Evolutionary conservation across 1,140 invertebrate species (phyloP), one percentile per base, ranked within the genome.

Genomic region (Drosophila truncata): DNA sequence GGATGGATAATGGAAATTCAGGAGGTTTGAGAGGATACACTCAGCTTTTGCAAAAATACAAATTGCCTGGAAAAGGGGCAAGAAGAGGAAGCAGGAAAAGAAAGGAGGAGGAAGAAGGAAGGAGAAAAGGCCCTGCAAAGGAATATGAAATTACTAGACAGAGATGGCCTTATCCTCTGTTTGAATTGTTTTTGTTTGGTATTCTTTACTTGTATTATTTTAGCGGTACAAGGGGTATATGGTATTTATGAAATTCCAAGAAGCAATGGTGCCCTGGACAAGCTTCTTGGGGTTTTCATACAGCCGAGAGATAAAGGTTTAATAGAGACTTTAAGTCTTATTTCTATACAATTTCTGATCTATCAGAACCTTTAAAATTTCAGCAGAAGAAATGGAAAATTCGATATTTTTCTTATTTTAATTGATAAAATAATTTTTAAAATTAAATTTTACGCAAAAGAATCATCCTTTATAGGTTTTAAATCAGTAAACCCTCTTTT

Each of bases 11-110:
- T 44, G 60, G 27, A 64, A 67, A 65, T 25, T 13, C 44, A 18
- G 33, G 23, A 62, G 39, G 63, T 52, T 54, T 25, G 35, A 63
- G 35, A 63, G 31, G 37, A 70, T 31, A 35, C 46, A 44, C 66
- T 70, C 37, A 39, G 27, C 20, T 55, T 57, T 69, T 70, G 69
- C 64, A 47, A 85, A 80, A 33, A 33, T 84, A 66, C 66, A 81
- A 85, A 85, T 85, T 85, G 73, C 60, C 80, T 52, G 73, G 59
- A 85, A 73, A 85, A 78, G 27, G 33, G 55, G 61, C 49, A 71
- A 50, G 18, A 18, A 55, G 25, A 49, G 49, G 6, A 23, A 46
- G 13, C 14, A 14, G 13, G 37, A 29, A 29, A 29, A 29, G n/a
- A n/a, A n/a, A n/a, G 7, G 16, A 9, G 11, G 7, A 42, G 41